Evolutionary conservation across 2,888 invertebrate genomes (phyloP).

Genomic region (Allolobophora icterica): DNA sequence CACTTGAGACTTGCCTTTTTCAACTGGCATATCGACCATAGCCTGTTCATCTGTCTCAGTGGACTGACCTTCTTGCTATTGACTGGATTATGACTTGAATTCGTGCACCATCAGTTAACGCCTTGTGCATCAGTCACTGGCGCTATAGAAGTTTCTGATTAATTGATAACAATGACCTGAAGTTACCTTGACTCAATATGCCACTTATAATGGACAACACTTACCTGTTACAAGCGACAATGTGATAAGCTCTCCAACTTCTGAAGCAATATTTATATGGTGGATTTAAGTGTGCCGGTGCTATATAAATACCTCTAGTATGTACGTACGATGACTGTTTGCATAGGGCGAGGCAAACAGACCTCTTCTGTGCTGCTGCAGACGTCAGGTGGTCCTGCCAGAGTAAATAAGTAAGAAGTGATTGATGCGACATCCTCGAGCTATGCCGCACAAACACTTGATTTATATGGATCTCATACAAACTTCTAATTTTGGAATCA

Average conservation of each 20-base stretch:
- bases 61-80: too few relatives aligned
- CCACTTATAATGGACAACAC: not conserved
- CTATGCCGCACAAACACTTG: not conserved
- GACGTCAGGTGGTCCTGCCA: not conserved
- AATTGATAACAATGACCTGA: not conserved
- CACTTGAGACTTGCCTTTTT: too few relatives aligned
- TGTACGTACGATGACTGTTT: not conserved
- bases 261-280: not conserved
- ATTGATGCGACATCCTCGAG: not conserved
- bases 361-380: not conserved
- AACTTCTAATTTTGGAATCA: not conserved
- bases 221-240: not conserved
- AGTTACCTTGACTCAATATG: not conserved
- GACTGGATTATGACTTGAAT: too few relatives aligned
- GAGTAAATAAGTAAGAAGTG: slow-evolving; percentile 1
- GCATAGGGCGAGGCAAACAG: not conserved
- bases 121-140: too few relatives aligned
- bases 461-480: not conserved
- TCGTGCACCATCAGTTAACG: too few relatives aligned
- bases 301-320: not conserved
- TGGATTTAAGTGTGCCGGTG: not conserved
- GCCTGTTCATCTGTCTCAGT: too few relatives aligned
- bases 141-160: too few relatives aligned
- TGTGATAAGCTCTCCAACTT: not conserved
- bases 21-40: too few relatives aligned